These are phyloP conservation scores for Anagrus nilaparvatae DNA, from an alignment of 1,140 invertebrate genomes.

Conservation along the genomic window DNA sequence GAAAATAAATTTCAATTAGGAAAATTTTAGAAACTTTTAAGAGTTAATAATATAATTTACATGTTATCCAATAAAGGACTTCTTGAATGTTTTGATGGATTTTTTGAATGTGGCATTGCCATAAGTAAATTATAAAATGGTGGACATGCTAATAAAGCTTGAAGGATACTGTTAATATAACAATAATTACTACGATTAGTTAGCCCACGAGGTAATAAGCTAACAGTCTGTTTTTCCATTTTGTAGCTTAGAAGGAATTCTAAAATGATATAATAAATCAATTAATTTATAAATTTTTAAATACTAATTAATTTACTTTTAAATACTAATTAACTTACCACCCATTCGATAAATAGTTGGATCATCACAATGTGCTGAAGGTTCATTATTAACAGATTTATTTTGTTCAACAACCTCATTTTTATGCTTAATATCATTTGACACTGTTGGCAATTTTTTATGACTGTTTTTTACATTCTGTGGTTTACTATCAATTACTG, in stretches of 20 bases:
- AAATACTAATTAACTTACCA: constrained; percentile 40
- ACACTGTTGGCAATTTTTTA: neutral
- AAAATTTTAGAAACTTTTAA: constrained; percentile 12
- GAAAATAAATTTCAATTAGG: constrained; percentile 18
- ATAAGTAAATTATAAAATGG: constrained; percentile 87
- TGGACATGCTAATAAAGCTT: constrained; percentile 83
- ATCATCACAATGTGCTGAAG: constrained; percentile 41
- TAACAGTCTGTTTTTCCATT: constrained; percentile 61
- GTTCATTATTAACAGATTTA: constrained; percentile 6
- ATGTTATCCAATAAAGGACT: constrained; percentile 87
- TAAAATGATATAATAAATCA: constrained; percentile 39
- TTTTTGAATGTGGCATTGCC: constrained; percentile 51
- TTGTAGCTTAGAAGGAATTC: constrained; percentile 63
- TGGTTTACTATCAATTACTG: constrained; percentile 7
- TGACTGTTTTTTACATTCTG: constrained; percentile 13
- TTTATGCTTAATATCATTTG: constrained; percentile 13
- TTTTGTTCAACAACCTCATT: neutral
- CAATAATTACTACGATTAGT: constrained; percentile 75
- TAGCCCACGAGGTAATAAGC: constrained; percentile 74
- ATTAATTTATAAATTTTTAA: constrained; percentile 12
- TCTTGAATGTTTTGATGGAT: constrained; percentile 50
- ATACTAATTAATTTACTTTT: neutral
- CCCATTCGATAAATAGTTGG: constrained; percentile 55
- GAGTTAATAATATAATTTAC: constrained; percentile 47
- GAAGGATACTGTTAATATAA: constrained; percentile 87